A percentile compares a stretch with the other conserved stretches of the same genome.
Conservation (phyloP, 2,113 vertebrate genomes). For the Pteropus alecto region DNA sequence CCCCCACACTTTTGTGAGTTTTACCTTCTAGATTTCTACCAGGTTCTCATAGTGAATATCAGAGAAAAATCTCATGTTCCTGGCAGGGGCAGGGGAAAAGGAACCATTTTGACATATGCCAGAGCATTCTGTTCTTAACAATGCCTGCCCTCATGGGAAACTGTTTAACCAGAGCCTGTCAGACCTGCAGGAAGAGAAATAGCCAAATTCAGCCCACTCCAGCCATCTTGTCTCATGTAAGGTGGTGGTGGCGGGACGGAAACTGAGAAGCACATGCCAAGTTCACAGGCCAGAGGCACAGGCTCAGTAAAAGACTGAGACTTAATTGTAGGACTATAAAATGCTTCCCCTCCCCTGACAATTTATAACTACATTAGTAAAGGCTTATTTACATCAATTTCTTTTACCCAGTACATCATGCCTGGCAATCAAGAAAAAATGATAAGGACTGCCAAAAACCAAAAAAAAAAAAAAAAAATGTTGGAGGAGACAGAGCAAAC, state of each 20-base stretch:
- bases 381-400: neutral
- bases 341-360: neutral
- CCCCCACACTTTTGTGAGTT: neutral
- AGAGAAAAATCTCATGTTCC: neutral
- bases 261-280: neutral
- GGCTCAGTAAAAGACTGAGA: neutral
- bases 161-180: neutral
- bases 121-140: neutral
- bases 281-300: neutral
- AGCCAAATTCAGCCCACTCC: neutral
- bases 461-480: neutral
- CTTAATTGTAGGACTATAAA: neutral
- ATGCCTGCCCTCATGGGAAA: neutral
- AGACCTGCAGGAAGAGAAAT: neutral
- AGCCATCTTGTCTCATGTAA: neutral
- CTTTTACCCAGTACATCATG: neutral
- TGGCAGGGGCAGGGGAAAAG: neutral
- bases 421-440: neutral
- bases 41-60: neutral
- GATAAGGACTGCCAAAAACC: neutral
- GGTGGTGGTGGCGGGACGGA: no score
- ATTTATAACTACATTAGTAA: neutral
- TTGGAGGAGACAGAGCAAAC: neutral
- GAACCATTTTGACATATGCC: neutral
- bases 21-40: neutral